Evolutionary conservation across 2,113 vertebrate species (phyloP).

Genomic region (Amia ocellicauda): DNA sequence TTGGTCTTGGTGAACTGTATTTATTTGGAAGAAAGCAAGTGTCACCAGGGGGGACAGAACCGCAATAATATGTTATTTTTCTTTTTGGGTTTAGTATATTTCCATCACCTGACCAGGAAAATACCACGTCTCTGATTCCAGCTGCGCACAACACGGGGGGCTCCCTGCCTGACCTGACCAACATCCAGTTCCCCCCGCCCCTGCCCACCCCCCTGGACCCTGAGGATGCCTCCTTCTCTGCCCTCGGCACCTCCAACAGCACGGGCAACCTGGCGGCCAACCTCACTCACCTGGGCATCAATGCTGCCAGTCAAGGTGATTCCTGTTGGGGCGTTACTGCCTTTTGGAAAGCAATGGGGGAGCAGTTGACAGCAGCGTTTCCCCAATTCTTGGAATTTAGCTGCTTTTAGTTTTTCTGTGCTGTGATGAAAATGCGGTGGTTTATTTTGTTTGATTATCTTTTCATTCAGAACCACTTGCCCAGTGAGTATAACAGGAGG

Average conservation of each 20-base stretch:
- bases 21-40: not conserved
- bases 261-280: constrained; percentile 85
- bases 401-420: too few species aligned
- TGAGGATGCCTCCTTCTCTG: constrained; percentile 82
- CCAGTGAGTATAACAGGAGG: too few species aligned
- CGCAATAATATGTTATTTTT: not conserved
- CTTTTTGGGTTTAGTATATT: constrained; percentile 75
- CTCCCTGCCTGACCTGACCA: constrained; percentile 92
- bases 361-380: too few species aligned
- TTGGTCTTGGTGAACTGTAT: too few species aligned
- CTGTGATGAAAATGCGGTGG: too few species aligned
- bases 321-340: too few species aligned
- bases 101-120: constrained; percentile 90
- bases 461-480: too few species aligned
- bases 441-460: too few species aligned
- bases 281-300: constrained; percentile 88
- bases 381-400: too few species aligned
- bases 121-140: constrained; percentile 77
- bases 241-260: constrained; percentile 80
- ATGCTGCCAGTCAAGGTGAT: constrained; percentile 78
- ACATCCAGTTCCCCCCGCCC: constrained; percentile 95
- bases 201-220: constrained; percentile 91
- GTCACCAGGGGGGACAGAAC: not conserved
- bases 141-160: constrained; percentile 89
- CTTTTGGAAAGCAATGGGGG: too few species aligned